Conservation (phyloP, 2,888 invertebrate species). For the Acleris emargana region DNA sequence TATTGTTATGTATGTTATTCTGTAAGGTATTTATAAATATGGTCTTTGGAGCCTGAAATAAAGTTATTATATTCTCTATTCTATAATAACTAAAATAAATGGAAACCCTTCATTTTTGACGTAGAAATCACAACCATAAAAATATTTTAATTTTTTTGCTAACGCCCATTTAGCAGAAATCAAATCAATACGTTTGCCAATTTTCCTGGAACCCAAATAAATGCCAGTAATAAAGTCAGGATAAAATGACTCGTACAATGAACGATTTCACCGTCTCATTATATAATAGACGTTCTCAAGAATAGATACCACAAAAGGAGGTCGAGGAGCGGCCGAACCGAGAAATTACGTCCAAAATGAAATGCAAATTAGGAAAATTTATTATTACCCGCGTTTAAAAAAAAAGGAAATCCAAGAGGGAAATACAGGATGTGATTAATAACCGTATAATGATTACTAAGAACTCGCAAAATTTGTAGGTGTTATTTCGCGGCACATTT, state of each 20-base stretch:
- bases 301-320: conserved; percentile 37
- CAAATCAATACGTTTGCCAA: conserved; percentile 13
- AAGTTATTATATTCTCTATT: too few relatives aligned
- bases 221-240: conserved; percentile 32
- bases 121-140: too few relatives aligned
- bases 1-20: too few relatives aligned
- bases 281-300: conserved; percentile 32
- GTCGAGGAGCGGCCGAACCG: conserved; percentile 48
- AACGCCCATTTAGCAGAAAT: background rate
- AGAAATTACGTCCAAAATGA: conserved; percentile 67
- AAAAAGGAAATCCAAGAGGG: conserved; percentile 56
- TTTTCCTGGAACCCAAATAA: conserved; percentile 27
- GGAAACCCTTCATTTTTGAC: too few relatives aligned
- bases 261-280: conserved; percentile 33
- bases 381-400: conserved; percentile 72
- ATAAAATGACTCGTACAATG: conserved; percentile 31
- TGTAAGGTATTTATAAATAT: too few relatives aligned
- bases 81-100: too few relatives aligned
- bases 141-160: background rate
- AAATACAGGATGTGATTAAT: conserved; percentile 70
- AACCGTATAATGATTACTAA: conserved; percentile 52
- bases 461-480: conserved; percentile 21
- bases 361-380: conserved; percentile 79
- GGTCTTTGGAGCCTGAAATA: too few relatives aligned
- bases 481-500: conserved; percentile 17